Evolutionary conservation across 2,797 vertebrate species (phyloP).

Genomic region (Ataeniobius toweri): DNA sequence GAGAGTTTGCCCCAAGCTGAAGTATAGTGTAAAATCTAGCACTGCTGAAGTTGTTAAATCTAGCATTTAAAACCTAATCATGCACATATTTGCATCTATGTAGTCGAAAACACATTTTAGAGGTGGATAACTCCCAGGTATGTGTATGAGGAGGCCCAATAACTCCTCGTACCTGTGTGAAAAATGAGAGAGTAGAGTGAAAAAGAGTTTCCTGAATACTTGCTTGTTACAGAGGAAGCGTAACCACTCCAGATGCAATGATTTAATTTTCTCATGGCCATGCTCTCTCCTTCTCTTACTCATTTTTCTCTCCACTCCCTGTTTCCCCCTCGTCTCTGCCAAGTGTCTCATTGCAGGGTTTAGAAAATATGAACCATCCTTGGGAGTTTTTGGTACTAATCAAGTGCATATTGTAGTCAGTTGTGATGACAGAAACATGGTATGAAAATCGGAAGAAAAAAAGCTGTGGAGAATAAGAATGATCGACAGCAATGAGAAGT

Average conservation of each 20-base stretch:
- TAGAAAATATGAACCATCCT: constrained; percentile 55
- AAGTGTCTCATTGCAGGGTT: constrained; percentile 54
- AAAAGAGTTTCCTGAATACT: constrained; percentile 58
- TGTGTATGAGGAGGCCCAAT: constrained; percentile 19
- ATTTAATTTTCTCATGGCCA: constrained; percentile 66
- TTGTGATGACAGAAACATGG: constrained; percentile 45
- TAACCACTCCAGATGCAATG: constrained; percentile 44
- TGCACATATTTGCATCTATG: constrained; percentile 9
- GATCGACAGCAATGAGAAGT: constrained; percentile 48
- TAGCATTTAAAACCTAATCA: constrained; percentile 10
- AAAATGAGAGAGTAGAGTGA: constrained; percentile 48
- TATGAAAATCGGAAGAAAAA: constrained; percentile 27
- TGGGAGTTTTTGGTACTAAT: constrained; percentile 43
- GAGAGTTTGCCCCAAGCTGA: constrained; percentile 12
- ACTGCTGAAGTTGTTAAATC: constrained; percentile 8
- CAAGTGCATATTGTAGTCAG: constrained; percentile 45
- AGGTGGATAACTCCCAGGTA: constrained; percentile 19
- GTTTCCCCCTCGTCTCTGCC: constrained; percentile 52
- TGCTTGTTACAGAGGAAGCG: constrained; percentile 37
- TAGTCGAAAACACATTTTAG: constrained; percentile 21
- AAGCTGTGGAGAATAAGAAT: constrained; percentile 47
- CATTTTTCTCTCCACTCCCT: constrained; percentile 68
- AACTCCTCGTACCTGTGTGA: constrained; percentile 48
- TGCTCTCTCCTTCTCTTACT: constrained; percentile 42
- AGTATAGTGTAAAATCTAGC: neutral